Conservation (phyloP, 2,797 vertebrate species). For the Darevskia nairensis region DNA sequence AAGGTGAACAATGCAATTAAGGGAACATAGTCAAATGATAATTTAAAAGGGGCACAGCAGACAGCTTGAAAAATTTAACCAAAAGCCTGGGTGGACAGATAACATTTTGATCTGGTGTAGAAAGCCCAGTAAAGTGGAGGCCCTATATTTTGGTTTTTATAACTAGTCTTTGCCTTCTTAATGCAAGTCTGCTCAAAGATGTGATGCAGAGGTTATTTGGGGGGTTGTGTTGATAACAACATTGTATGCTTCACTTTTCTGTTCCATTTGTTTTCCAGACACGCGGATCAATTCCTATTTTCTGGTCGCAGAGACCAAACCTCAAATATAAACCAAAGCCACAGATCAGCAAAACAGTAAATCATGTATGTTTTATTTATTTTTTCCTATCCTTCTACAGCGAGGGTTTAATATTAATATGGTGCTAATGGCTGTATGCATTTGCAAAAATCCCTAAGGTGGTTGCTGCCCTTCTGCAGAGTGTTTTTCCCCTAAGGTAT, state of each 20-base stretch:
- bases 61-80: no score
- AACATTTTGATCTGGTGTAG: no score
- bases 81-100: no score
- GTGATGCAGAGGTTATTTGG: neutral
- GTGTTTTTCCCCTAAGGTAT: neutral
- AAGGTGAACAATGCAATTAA: no score
- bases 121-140: no score
- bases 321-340: slow-evolving; percentile 96
- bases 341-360: slow-evolving; percentile 93
- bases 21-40: no score
- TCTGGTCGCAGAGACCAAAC: slow-evolving; percentile 97
- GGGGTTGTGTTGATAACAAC: neutral
- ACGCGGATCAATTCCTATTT: slow-evolving; percentile 95
- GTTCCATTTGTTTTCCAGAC: slow-evolving; percentile 80
- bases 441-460: neutral
- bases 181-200: neutral
- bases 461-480: neutral
- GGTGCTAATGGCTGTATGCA: neutral
- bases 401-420: neutral
- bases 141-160: neutral
- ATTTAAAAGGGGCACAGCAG: no score
- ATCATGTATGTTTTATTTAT: slow-evolving; percentile 85
- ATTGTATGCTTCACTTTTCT: neutral
- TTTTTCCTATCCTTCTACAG: neutral
- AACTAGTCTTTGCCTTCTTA: neutral